Evolutionary conservation across 2,113 vertebrate species (phyloP).

Genomic region (Diadophis punctatus): DNA sequence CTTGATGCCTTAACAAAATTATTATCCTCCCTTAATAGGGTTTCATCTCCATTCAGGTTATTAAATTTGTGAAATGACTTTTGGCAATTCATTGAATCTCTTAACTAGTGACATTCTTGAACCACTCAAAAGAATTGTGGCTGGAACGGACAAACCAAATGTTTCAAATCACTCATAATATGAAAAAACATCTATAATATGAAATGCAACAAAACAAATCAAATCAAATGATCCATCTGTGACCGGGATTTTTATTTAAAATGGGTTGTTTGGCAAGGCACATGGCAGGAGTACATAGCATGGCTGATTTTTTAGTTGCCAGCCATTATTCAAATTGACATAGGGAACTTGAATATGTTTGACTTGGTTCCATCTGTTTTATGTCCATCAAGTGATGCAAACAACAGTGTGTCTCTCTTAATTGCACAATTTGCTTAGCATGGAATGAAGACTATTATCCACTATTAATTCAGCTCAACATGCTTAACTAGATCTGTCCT

Average conservation of each 20-base stretch:
- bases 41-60: neutral
- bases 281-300: neutral
- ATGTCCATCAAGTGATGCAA: constrained; percentile 19
- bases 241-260: neutral
- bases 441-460: neutral
- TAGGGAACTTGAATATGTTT: constrained; percentile 28
- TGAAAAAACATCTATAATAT: neutral
- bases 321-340: constrained; percentile 19
- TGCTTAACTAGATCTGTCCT: neutral
- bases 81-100: neutral
- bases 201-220: neutral
- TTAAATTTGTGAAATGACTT: neutral
- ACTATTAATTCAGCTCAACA: neutral
- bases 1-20: neutral
- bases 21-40: neutral
- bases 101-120: neutral
- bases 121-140: neutral
- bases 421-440: neutral
- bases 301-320: constrained; percentile 1
- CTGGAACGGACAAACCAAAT: neutral
- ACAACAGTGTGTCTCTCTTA: constrained; percentile 9
- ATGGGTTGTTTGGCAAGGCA: constrained; percentile 11
- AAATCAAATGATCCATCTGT: constrained; percentile 6
- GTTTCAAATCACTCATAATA: neutral
- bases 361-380: constrained; percentile 31